These are phyloP conservation scores for Heliconius charithonia DNA, from an alignment of 2,888 invertebrate species.

Conservation along the genomic window DNA sequence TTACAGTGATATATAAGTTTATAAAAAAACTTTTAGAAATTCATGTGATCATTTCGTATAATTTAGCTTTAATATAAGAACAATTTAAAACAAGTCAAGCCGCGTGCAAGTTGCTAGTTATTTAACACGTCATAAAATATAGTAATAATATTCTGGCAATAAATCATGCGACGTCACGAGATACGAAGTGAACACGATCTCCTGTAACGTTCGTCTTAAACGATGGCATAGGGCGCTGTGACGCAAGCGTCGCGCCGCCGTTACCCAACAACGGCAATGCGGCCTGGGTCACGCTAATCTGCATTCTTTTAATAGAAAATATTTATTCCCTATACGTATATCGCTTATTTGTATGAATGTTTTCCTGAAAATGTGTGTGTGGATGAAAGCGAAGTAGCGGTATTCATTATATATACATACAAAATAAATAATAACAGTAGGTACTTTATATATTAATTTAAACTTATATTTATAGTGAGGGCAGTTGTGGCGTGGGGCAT, in stretches of 20 bases:
- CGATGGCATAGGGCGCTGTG: conserved; percentile 42
- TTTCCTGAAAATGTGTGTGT: neutral
- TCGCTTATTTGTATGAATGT: neutral
- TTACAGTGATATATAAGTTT: too few species aligned
- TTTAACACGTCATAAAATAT: neutral
- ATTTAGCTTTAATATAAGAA: too few species aligned
- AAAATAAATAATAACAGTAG: too few species aligned
- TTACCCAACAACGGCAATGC: conserved; percentile 69
- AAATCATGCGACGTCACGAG: neutral
- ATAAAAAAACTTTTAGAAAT: too few species aligned
- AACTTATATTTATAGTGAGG: too few species aligned
- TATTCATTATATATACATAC: neutral
- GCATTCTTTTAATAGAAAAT: conserved; percentile 56
- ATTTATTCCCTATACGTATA: conserved; percentile 23
- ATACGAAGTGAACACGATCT: conserved; percentile 23
- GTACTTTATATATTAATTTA: too few species aligned
- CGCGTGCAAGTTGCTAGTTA: too few species aligned
- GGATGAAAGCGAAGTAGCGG: neutral
- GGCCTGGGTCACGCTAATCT: conserved; percentile 69
- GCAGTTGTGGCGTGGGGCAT: too few species aligned
- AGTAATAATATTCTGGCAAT: neutral
- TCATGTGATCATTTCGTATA: too few species aligned
- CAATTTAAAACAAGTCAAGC: too few species aligned
- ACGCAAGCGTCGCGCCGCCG: conserved; percentile 55
- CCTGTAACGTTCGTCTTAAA: conserved; percentile 24